A percentile compares a stretch with the other conserved stretches of the same genome.
phyloP scores from a whole-genome alignment of 2,888 invertebrate genomes.

The Drosophila meridiana region DNA sequence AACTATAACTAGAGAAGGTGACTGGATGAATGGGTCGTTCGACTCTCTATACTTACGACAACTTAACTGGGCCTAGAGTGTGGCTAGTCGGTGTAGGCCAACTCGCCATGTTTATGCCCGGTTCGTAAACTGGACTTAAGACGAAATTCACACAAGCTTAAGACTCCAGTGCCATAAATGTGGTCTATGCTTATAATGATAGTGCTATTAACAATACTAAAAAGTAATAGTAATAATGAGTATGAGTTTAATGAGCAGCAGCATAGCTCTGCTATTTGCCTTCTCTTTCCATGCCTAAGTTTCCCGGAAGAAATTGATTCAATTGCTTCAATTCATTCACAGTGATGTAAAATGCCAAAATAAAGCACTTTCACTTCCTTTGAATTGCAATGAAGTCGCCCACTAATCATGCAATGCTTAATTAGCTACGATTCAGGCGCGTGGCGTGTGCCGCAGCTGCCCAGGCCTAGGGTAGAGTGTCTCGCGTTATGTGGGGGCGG shows the following conservation, averaged over 20 bases:
- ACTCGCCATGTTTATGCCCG: not conserved
- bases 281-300: too few relatives aligned
- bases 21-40: not conserved
- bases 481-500: not conserved
- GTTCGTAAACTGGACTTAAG: not conserved
- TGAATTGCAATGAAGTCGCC: not conserved
- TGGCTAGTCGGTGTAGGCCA: not conserved
- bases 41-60: constrained; percentile 5
- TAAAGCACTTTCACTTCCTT: not conserved
- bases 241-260: too few relatives aligned
- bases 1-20: not conserved
- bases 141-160: not conserved
- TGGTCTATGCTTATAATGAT: not conserved
- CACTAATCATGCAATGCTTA: constrained; percentile 1
- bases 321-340: too few relatives aligned
- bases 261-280: not conserved
- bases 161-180: not conserved
- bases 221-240: not conserved
- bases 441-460: not conserved
- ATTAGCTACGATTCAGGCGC: constrained; percentile 7
- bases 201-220: not conserved
- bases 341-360: not conserved
- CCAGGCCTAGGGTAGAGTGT: too few relatives aligned
- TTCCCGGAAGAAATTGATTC: too few relatives aligned
- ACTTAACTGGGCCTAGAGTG: not conserved